Percentiles rank a stretch among this genome's conserved stretches.
Evolutionary conservation across 2,797 vertebrate genomes (phyloP).

Genomic region (Kryptolebias ocellatus): DNA sequence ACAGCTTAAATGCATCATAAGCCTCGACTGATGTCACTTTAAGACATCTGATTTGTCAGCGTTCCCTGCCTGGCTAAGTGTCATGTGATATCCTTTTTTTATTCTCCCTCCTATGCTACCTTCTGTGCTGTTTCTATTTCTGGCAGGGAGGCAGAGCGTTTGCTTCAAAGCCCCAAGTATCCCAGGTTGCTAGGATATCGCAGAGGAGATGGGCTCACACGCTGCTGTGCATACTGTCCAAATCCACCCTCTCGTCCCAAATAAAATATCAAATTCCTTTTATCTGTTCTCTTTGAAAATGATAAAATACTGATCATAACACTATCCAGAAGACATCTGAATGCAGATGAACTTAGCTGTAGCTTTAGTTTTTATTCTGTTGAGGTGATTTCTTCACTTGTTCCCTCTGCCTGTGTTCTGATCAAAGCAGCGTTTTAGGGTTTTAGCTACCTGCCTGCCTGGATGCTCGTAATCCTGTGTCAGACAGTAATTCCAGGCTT

Average conservation of each 20-base stretch:
- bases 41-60: conserved; percentile 31
- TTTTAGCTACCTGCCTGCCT: conserved; percentile 9
- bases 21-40: conserved; percentile 28
- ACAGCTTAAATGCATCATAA: conserved; percentile 21
- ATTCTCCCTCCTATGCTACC: conserved; percentile 35
- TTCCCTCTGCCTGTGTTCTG: conserved; percentile 16
- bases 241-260: conserved; percentile 46
- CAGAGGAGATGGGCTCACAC: conserved; percentile 31
- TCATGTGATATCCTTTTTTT: conserved; percentile 54
- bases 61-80: conserved; percentile 36
- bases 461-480: conserved; percentile 62
- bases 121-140: conserved; percentile 73
- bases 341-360: conserved; percentile 26
- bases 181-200: conserved; percentile 76
- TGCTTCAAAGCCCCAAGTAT: conserved; percentile 67
- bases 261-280: conserved; percentile 24
- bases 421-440: conserved; percentile 11
- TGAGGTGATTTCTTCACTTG: conserved; percentile 29
- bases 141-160: conserved; percentile 63
- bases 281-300: conserved; percentile 32
- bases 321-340: conserved; percentile 20
- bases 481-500: conserved; percentile 70
- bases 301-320: conserved; percentile 17
- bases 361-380: conserved; percentile 1
- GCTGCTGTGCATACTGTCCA: conserved; percentile 60